Evolutionary conservation across 2,113 vertebrate genomes (phyloP).

Genomic region (Synodontis membranacea): DNA sequence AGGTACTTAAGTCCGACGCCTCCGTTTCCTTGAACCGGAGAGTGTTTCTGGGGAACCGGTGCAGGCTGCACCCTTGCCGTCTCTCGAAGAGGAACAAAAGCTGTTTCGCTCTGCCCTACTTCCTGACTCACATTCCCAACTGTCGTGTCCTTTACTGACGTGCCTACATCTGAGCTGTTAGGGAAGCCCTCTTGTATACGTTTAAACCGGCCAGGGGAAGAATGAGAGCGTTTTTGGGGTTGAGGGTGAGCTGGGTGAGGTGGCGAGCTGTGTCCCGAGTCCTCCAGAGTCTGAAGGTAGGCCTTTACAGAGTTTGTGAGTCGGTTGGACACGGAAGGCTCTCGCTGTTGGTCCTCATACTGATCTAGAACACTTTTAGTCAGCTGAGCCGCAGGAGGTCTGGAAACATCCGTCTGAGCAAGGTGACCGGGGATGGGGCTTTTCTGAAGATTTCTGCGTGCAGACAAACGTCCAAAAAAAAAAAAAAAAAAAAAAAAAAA

Average conservation of each 20-base stretch:
- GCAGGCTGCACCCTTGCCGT: slow-evolving; percentile 54
- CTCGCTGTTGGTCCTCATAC: slow-evolving; percentile 73
- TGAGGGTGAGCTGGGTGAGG: background rate
- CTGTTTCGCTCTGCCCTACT: slow-evolving; percentile 54
- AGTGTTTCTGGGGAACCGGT: slow-evolving; percentile 41
- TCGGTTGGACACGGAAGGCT: slow-evolving; percentile 50
- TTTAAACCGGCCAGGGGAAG: slow-evolving; percentile 15
- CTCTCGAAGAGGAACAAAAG: slow-evolving; percentile 71
- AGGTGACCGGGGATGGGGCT: slow-evolving; percentile 75
- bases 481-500: background rate
- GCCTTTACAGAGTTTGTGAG: slow-evolving; percentile 71
- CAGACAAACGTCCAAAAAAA: background rate
- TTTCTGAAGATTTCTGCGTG: slow-evolving; percentile 76
- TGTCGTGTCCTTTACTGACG: background rate
- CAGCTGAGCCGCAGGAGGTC: slow-evolving; percentile 64
- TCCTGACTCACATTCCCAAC: slow-evolving; percentile 4
- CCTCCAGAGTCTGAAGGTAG: slow-evolving; percentile 77
- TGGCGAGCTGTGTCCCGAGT: slow-evolving; percentile 46
- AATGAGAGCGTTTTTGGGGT: background rate
- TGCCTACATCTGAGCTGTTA: background rate
- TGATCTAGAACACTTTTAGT: slow-evolving; percentile 73
- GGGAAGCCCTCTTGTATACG: background rate
- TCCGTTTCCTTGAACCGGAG: slow-evolving; percentile 39
- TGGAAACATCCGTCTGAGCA: slow-evolving; percentile 61
- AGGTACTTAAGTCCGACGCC: slow-evolving; percentile 28